Evolutionary conservation across 2,113 vertebrate species (phyloP), one percentile per base, ranked within the genome.

Genomic region (Xerus inauris): DNA sequence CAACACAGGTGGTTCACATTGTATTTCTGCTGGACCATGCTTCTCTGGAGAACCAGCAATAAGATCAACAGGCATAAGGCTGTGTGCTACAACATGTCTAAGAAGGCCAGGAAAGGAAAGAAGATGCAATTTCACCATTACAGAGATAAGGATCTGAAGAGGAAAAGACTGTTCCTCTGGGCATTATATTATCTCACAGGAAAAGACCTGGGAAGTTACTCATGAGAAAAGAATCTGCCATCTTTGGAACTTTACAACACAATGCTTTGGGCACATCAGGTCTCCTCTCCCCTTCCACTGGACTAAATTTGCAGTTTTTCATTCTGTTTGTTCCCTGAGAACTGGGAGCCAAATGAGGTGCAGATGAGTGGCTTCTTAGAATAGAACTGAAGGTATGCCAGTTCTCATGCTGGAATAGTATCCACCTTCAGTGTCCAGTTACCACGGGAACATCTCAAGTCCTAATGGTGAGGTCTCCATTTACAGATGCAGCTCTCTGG

Each of bases 81-180:
- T 91, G 9, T 62, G 62, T 42, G 49, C 67, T 67, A 35, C 4
- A 24, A 30, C 20, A 3, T 0, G 64, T 19, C 62, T 24, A 45
- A 32, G 59, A 87, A 71, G 26, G 35, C 51, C 64, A 49, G 84
- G 84, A 71, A 69, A 51, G 85, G 8, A 91, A 85, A 75, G 13
- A 69, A 77, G 67, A 19, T 30, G 51, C 42, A 94, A 86, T 87
- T 67, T 88, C 64, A 76, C 24, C 69, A 93, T 77, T 75, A 69
- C 0, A 86, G 62, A 94, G 91, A 96, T 86, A 96, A 75, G 16
- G 30, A 97, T 96, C 93, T 86, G 40, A 49, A 91, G 42, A 93
- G 83, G 5, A 2, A 87, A 54, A 69, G 26, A 93, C 59, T n/a
- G 19, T 12, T 88, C 82, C 95, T 87, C 81, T 35, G 62, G 81